Percentiles rank a stretch among this genome's conserved stretches.
Conservation (phyloP, 2,888 invertebrate species). For the Phlogophora meticulosa region DNA sequence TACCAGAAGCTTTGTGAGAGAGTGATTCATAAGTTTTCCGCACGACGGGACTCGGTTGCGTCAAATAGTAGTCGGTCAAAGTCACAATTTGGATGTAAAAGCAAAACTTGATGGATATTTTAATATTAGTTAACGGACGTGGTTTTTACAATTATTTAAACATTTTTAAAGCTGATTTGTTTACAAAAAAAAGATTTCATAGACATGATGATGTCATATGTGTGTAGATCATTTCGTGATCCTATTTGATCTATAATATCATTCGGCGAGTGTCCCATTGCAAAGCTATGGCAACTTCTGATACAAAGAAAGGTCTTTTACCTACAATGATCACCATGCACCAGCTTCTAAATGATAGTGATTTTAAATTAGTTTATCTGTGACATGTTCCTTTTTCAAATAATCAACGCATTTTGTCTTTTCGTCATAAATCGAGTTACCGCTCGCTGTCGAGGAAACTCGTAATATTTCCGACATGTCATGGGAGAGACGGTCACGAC, state of each 20-base stretch:
- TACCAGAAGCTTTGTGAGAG: slow-evolving; percentile 39
- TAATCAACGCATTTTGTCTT: not conserved
- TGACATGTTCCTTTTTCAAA: no score
- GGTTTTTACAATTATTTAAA: no score
- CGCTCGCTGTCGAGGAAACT: not conserved
- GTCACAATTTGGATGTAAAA: slow-evolving; percentile 20
- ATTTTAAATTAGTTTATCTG: no score
- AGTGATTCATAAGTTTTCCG: slow-evolving; percentile 55
- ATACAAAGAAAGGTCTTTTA: not conserved
- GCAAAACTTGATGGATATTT: slow-evolving; percentile 2
- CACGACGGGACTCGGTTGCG: not conserved
- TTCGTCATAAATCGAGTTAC: not conserved
- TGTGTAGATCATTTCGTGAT: not conserved
- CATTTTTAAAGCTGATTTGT: not conserved
- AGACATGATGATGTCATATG: no score
- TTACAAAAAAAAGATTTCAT: no score
- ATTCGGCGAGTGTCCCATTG: not conserved
- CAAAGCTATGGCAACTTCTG: not conserved
- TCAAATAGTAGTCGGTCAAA: slow-evolving; percentile 13
- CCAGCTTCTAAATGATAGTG: no score
- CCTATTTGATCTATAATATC: not conserved
- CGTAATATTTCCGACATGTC: slow-evolving; percentile 16
- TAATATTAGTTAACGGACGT: no score
- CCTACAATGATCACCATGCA: no score
- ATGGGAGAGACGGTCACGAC: slow-evolving; percentile 27